A percentile compares a stretch with the other conserved stretches of the same genome.
Evolutionary conservation across 2,113 vertebrate species (phyloP).

Genomic region (Dascyllus trimaculatus): DNA sequence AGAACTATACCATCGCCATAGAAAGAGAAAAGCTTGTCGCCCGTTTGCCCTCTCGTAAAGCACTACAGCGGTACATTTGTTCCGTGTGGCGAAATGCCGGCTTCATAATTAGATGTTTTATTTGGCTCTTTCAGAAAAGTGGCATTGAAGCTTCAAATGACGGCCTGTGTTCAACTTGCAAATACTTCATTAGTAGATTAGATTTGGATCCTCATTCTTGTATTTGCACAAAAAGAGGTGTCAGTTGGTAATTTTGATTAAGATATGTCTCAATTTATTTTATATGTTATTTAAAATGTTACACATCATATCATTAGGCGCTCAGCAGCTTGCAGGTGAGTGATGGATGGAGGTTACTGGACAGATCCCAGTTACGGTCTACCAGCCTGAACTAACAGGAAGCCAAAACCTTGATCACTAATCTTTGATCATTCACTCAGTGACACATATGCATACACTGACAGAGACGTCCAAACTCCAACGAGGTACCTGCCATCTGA

Average conservation of each 20-base stretch:
- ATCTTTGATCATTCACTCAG: slow-evolving; percentile 56
- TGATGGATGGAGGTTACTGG: slow-evolving; percentile 54
- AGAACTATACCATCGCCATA: slow-evolving; percentile 14
- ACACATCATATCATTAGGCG: slow-evolving; percentile 23
- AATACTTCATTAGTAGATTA: slow-evolving; percentile 47
- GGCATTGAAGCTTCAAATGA: slow-evolving; percentile 29
- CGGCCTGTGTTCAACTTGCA: slow-evolving; percentile 33
- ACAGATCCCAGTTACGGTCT: slow-evolving; percentile 57
- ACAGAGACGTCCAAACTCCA: slow-evolving; percentile 67
- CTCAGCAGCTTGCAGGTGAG: slow-evolving; percentile 36
- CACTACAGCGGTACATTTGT: slow-evolving; percentile 3
- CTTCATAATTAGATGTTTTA: slow-evolving; percentile 16
- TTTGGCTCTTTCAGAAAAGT: slow-evolving; percentile 32
- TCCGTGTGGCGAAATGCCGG: slow-evolving; percentile 12
- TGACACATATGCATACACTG: slow-evolving; percentile 34
- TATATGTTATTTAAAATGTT: neutral
- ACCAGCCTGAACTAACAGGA: slow-evolving; percentile 53
- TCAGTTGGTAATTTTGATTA: neutral
- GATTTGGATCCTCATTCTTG: slow-evolving; percentile 27
- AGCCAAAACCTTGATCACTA: slow-evolving; percentile 64
- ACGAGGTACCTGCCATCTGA: slow-evolving; percentile 65
- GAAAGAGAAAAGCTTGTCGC: slow-evolving; percentile 11
- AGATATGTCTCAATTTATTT: neutral
- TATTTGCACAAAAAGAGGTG: slow-evolving; percentile 29
- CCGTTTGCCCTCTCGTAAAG: neutral